Conservation (phyloP, 1,140 invertebrate species). For the Arion vulgaris region DNA sequence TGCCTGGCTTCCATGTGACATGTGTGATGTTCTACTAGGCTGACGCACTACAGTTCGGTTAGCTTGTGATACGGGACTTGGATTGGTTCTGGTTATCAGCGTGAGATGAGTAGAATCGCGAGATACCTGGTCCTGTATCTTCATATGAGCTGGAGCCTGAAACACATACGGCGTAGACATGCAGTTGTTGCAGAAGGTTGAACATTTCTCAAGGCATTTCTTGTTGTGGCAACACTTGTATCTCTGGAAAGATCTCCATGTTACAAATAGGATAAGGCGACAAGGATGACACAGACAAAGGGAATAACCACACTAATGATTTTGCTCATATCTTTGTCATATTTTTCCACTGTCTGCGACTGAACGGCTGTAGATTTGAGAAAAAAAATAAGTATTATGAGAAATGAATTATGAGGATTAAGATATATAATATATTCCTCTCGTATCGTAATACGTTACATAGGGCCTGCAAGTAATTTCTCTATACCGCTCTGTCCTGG, state of each 20-base stretch:
- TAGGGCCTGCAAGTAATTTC: background rate
- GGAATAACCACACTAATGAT: conserved; percentile 6
- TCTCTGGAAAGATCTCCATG: background rate
- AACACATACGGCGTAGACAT: background rate
- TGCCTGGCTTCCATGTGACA: background rate
- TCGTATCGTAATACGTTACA: background rate
- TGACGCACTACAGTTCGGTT: background rate
- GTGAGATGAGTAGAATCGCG: background rate
- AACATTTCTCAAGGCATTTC: background rate
- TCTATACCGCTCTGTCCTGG: background rate
- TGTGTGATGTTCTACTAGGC: background rate
- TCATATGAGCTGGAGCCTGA: background rate
- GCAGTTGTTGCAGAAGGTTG: background rate
- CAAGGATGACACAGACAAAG: background rate
- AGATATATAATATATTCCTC: background rate
- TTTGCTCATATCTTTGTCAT: background rate
- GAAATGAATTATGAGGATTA: background rate
- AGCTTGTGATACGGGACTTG: background rate
- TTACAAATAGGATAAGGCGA: background rate
- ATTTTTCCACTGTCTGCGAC: background rate
- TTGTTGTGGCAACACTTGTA: background rate
- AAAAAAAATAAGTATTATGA: background rate
- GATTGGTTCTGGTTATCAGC: background rate
- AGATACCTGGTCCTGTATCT: background rate
- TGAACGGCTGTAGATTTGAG: background rate